phyloP scores from a whole-genome alignment of 2,888 invertebrate genomes.

The Mesorhabditis belari region DNA sequence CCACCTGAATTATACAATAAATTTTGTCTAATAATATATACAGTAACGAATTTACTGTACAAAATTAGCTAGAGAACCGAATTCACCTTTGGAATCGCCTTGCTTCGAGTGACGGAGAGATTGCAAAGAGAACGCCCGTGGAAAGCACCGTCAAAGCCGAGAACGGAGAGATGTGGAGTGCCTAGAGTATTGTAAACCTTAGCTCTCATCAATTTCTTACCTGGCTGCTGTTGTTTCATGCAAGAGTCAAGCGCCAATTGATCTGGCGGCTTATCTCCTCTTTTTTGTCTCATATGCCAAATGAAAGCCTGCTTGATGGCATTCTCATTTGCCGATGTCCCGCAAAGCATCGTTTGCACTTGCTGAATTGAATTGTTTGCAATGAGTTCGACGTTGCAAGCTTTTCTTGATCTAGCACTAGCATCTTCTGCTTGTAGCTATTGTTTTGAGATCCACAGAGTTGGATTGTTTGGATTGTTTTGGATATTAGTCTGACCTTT shows the following conservation, averaged over 20 bases:
- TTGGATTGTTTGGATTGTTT: too few relatives aligned
- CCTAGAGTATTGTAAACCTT: too few relatives aligned
- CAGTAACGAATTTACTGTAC: too few relatives aligned
- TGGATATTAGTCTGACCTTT: slow-evolving; percentile 8
- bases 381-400: too few relatives aligned
- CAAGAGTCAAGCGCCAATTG: slow-evolving; percentile 73
- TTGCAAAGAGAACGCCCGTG: slow-evolving; percentile 83
- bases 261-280: slow-evolving; percentile 66
- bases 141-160: slow-evolving; percentile 69
- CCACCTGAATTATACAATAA: slow-evolving; percentile 64
- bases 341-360: slow-evolving; percentile 92
- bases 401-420: too few relatives aligned
- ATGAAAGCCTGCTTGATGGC: slow-evolving; percentile 88
- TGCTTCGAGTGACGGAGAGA: slow-evolving; percentile 72
- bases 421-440: background rate
- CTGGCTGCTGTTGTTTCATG: slow-evolving; percentile 75
- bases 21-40: too few relatives aligned
- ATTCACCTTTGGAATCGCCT: slow-evolving; percentile 76
- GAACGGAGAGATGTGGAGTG: slow-evolving; percentile 71
- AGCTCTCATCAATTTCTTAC: too few relatives aligned
- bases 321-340: slow-evolving; percentile 93
- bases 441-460: too few relatives aligned
- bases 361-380: slow-evolving; percentile 58
- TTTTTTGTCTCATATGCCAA: slow-evolving; percentile 51
- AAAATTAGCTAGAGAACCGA: background rate